Base-by-base conservation (phyloP, 2,888 invertebrate genomes). In the Philhelius pedissequus region DNA sequence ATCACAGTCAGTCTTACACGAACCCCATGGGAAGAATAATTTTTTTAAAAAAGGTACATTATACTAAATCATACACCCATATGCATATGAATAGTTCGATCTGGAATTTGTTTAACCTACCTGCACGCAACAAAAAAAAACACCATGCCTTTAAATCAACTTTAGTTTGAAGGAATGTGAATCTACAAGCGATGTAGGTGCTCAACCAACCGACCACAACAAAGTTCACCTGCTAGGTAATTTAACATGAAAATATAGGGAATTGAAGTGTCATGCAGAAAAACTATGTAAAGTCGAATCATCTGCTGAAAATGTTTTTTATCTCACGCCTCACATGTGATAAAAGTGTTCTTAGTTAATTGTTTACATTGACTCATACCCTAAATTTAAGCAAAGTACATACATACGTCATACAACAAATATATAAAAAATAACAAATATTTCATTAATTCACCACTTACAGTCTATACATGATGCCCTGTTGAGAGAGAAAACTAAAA, bases 51-150 rank as follows among this genome's bases (percentile, higher is more conserved):
- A n/a, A n/a, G n/a, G n/a, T n/a, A n/a, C n/a, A n/a, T n/a, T n/a
- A n/a, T n/a, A n/a, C n/a, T n/a, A n/a, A n/a, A n/a, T n/a, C n/a
- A n/a, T n/a, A n/a, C n/a, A n/a, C n/a, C n/a, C n/a, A n/a, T n/a
- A n/a, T n/a, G n/a, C n/a, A 48, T n/a, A 27, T 20, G 3, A 43
- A 62, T 6, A 11, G 8, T 22, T 48, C 0, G n/a, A 48, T 32
- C 15, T 13, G 45, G 8, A 32, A 45, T 32, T 20, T 45, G 62
- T 13, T 13, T 13, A 30, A 32, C 48, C 30, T 5, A 43, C 27
- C 20, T 32, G 32, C 64, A 64, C 64, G 32, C 64, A 64, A 64
- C 30, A 64, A 30, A 32, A 45, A 48, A 40, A n/a, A 4, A 25
- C 45, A 43, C 40, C 30, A 7, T n/a, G 20, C 9, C 18, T 30